Conservation (phyloP, 2,888 invertebrate species). For the Megaustenia siamemsis region DNA sequence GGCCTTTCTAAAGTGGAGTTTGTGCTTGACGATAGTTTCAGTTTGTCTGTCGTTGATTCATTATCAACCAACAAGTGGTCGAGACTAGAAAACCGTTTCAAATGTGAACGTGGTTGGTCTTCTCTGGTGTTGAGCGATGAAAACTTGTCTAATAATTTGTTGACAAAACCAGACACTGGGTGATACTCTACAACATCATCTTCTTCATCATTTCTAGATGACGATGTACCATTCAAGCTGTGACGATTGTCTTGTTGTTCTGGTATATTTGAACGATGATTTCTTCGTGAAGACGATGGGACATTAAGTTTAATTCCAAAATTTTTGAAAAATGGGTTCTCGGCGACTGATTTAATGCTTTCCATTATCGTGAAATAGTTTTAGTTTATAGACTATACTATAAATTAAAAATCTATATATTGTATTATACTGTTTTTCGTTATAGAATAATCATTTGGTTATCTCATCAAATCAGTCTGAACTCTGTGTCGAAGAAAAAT, state of each 20-base stretch:
- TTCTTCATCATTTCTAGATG: conserved; percentile 41
- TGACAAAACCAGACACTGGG: conserved; percentile 77
- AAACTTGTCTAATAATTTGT: conserved; percentile 73
- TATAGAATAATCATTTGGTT: too few species aligned
- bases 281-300: conserved; percentile 5
- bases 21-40: background rate
- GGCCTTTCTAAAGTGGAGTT: background rate
- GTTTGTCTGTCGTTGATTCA: background rate
- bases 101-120: conserved; percentile 52
- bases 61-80: conserved; percentile 62
- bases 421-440: too few species aligned
- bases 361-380: conserved; percentile 40
- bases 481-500: too few species aligned
- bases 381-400: too few species aligned
- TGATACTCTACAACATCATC: conserved; percentile 69
- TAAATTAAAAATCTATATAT: too few species aligned
- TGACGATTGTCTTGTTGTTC: background rate
- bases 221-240: background rate
- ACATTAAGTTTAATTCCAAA: conserved; percentile 55
- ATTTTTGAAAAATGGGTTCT: conserved; percentile 62
- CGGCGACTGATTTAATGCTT: conserved; percentile 57
- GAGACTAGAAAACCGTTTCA: conserved; percentile 68
- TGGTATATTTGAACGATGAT: background rate
- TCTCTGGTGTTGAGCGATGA: conserved; percentile 56
- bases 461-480: too few species aligned